Percentiles rank a stretch among this genome's conserved stretches.
Evolutionary conservation across 2,888 invertebrate species (phyloP).

Genomic region (Torymus aiolomorphi): DNA sequence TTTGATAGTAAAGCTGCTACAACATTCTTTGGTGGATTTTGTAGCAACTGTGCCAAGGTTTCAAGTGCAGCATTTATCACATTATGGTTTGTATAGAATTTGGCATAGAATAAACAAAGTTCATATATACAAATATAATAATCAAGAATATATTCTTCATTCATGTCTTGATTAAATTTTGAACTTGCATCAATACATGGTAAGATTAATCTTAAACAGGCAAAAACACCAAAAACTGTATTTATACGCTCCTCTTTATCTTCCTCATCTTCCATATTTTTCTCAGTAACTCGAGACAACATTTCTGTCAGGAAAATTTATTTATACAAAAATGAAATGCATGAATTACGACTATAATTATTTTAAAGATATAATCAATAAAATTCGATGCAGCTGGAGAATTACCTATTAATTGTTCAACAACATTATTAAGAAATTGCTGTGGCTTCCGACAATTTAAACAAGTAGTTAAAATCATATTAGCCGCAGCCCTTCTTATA

Average conservation of each 20-base stretch:
- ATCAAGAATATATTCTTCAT: constrained; percentile 64
- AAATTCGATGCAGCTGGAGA: background rate
- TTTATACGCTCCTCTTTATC: constrained; percentile 65
- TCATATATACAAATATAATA: constrained; percentile 83
- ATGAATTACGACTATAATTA: background rate
- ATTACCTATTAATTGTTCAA: constrained; percentile 80
- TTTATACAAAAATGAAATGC: background rate
- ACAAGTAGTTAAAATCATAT: constrained; percentile 88
- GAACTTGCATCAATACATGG: constrained; percentile 76
- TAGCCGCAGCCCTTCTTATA: constrained; percentile 88
- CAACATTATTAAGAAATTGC: constrained; percentile 82
- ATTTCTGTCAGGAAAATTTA: constrained; percentile 57
- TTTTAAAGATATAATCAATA: too few species aligned
- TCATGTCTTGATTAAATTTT: constrained; percentile 56
- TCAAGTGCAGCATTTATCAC: constrained; percentile 92
- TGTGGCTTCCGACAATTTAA: constrained; percentile 84
- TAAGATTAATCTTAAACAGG: constrained; percentile 81
- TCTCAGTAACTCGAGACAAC: constrained; percentile 56
- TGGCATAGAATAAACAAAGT: constrained; percentile 83
- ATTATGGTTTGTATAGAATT: constrained; percentile 86
- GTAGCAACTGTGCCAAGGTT: constrained; percentile 78
- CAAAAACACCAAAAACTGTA: constrained; percentile 81
- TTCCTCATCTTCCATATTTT: constrained; percentile 51
- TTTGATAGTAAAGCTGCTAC: constrained; percentile 74
- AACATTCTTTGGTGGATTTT: constrained; percentile 76